Percentiles rank a stretch among this genome's conserved stretches.
Conservation (phyloP, 2,797 vertebrate species). For the Halcyon smyrnensis region DNA sequence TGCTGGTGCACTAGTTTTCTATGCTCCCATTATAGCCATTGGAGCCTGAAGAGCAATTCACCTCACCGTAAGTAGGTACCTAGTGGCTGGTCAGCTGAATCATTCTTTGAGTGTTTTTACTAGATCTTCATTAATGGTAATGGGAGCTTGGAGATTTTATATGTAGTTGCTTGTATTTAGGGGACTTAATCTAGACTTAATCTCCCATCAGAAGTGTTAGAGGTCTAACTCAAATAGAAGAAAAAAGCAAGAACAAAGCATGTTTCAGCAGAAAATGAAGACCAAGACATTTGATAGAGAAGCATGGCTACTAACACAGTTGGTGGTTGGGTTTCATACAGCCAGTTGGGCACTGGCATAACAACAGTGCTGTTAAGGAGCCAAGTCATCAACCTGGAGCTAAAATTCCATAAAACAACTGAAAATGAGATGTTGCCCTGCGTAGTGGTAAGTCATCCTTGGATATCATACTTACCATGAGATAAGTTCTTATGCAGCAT, state of each 20-base stretch:
- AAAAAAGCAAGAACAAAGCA: neutral
- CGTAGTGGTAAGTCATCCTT: neutral
- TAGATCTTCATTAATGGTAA: constrained; percentile 21
- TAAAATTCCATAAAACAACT: neutral
- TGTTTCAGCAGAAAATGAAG: neutral
- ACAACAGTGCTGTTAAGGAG: neutral
- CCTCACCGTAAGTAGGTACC: neutral
- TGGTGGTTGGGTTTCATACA: neutral
- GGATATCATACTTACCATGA: neutral
- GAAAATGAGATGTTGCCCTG: neutral
- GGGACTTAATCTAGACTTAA: neutral
- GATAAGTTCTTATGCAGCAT: neutral
- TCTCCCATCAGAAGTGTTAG: neutral
- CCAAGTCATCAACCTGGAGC: neutral
- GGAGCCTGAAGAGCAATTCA: constrained; percentile 53
- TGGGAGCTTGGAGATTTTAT: neutral
- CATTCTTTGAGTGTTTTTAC: neutral
- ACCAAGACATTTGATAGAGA: neutral
- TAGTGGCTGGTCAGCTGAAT: neutral
- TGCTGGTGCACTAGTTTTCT: neutral
- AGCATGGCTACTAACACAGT: neutral
- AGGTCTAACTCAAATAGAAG: neutral
- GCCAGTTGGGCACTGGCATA: neutral
- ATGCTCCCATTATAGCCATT: neutral
- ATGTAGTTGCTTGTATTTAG: neutral